Evolutionary conservation across 2,113 vertebrate species (phyloP).

Genomic region (Saccopteryx bilineata): DNA sequence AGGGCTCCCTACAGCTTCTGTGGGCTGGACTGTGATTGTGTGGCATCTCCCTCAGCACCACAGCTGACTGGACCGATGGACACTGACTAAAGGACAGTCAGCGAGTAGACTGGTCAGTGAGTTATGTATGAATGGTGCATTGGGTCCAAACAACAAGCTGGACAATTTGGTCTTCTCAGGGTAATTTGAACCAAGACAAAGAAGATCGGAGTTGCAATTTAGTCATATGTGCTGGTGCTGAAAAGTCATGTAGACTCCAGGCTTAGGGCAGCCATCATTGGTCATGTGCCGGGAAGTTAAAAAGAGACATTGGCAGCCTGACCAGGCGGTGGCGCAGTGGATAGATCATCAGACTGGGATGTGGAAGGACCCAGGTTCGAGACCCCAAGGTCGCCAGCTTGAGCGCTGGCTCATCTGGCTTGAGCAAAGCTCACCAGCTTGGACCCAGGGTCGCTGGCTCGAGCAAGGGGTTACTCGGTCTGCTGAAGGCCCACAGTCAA

Average conservation of each 20-base stretch:
- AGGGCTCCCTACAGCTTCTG: neutral
- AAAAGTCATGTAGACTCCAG: neutral
- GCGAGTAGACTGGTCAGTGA: neutral
- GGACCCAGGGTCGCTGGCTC: no score
- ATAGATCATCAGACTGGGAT: no score
- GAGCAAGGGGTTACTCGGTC: no score
- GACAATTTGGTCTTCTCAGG: neutral
- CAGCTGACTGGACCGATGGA: neutral
- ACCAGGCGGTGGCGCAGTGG: no score
- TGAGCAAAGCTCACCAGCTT: no score
- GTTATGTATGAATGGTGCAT: neutral
- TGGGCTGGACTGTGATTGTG: fast-evolving
- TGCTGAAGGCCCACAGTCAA: no score
- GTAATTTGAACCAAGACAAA: neutral
- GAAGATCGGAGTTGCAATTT: neutral
- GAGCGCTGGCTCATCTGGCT: no score
- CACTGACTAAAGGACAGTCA: neutral
- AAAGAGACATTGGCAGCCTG: no score
- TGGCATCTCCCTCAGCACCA: neutral
- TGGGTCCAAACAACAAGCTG: neutral
- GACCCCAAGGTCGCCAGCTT: no score
- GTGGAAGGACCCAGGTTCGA: no score
- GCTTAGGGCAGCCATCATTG: neutral
- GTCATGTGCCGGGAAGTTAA: neutral
- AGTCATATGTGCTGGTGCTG: neutral